phyloP scores from a whole-genome alignment of 2,113 vertebrate genomes.

The Gambusia holbrooki region DNA sequence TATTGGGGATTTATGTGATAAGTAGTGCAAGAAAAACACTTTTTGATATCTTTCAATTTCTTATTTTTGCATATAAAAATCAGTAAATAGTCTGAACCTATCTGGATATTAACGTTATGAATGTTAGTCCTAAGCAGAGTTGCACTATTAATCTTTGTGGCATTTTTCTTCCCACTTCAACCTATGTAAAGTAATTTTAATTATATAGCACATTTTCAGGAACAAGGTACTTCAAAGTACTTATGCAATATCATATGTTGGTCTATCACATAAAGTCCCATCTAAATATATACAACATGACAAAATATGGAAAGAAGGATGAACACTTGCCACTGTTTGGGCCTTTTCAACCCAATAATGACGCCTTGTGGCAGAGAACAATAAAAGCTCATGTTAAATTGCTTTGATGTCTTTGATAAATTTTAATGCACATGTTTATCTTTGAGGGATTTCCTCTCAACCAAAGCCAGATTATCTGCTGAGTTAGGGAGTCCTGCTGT shows the following conservation, averaged over 20 bases:
- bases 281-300: neutral
- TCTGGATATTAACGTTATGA: neutral
- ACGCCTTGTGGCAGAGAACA: constrained; percentile 63
- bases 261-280: neutral
- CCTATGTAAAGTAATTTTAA: neutral
- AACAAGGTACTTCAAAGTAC: no score
- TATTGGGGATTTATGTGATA: neutral
- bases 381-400: constrained; percentile 12
- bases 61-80: neutral
- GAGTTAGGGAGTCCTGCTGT: constrained; percentile 31
- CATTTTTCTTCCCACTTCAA: neutral
- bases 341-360: constrained; percentile 55
- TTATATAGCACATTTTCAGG: no score
- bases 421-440: constrained; percentile 15
- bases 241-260: neutral
- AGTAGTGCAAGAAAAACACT: neutral
- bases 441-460: constrained; percentile 13
- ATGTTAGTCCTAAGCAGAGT: no score
- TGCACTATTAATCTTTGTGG: neutral
- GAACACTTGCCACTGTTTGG: neutral
- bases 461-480: constrained; percentile 24
- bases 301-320: neutral
- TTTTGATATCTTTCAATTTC: neutral
- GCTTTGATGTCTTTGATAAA: constrained; percentile 6
- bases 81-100: neutral